A percentile compares a stretch with the other conserved stretches of the same genome.
Evolutionary conservation across 2,797 vertebrate genomes (phyloP).

Genomic region (Sebastes alutus): DNA sequence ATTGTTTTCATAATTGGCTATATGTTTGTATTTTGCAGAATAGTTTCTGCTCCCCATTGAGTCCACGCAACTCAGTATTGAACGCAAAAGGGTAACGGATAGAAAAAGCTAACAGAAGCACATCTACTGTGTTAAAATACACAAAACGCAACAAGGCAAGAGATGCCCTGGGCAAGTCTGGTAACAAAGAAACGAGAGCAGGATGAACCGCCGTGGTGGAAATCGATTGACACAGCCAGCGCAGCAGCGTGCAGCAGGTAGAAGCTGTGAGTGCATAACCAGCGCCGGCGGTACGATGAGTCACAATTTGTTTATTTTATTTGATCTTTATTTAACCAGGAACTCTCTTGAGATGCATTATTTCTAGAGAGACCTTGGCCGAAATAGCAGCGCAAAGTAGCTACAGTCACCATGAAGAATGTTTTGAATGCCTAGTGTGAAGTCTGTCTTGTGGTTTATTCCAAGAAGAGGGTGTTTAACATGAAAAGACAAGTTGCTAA

Average conservation of each 20-base stretch:
- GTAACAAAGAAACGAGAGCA: conserved; percentile 1
- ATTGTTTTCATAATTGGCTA: background rate
- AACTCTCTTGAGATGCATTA: background rate
- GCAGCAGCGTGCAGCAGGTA: background rate
- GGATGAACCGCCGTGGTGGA: background rate
- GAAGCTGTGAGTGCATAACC: background rate
- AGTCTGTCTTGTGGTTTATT: background rate
- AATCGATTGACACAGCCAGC: conserved; percentile 4
- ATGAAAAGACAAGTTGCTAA: background rate
- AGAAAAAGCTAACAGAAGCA: background rate
- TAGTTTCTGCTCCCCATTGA: background rate
- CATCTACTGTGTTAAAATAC: background rate
- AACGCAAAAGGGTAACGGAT: background rate
- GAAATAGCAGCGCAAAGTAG: background rate
- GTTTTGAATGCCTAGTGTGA: background rate
- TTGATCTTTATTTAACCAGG: background rate
- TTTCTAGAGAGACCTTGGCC: background rate
- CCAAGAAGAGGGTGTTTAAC: background rate
- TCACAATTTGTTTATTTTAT: background rate
- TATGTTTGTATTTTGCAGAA: background rate
- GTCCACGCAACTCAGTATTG: background rate
- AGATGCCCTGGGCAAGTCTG: background rate
- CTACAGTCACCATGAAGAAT: no score
- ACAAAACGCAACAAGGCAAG: background rate
- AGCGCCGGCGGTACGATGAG: background rate